Percentiles rank a stretch among this genome's conserved stretches.
Evolutionary conservation across 1,140 invertebrate species (phyloP).

Genomic region (Zaprionus taronus): DNA sequence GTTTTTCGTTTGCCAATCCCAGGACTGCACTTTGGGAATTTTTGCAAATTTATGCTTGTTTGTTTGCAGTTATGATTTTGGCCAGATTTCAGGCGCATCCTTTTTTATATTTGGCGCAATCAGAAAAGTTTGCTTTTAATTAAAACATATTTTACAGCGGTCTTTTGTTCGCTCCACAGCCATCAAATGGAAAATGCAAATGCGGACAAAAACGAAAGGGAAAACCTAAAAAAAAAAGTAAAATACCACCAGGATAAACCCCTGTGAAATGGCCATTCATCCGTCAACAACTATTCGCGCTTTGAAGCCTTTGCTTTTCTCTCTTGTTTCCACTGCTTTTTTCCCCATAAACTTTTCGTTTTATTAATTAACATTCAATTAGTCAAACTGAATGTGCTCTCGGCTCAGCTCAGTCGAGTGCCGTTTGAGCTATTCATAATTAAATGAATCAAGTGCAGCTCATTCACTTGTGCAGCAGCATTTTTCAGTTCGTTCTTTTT

Average conservation of each 20-base stretch:
- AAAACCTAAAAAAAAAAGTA: slow-evolving; percentile 10
- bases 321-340: slow-evolving; percentile 4
- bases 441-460: slow-evolving; percentile 36
- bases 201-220: neutral
- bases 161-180: slow-evolving; percentile 53
- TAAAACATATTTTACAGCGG: slow-evolving; percentile 73
- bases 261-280: slow-evolving; percentile 63
- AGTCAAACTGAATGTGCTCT: slow-evolving; percentile 50
- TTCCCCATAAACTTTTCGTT: slow-evolving; percentile 20
- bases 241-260: slow-evolving; percentile 29
- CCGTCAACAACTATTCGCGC: slow-evolving; percentile 50
- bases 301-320: slow-evolving; percentile 19
- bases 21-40: slow-evolving; percentile 50
- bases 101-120: slow-evolving; percentile 42
- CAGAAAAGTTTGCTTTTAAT: slow-evolving; percentile 74
- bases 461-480: slow-evolving; percentile 1
- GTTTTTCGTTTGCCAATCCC: slow-evolving; percentile 49
- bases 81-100: slow-evolving; percentile 42
- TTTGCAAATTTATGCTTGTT: slow-evolving; percentile 69
- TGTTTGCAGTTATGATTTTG: slow-evolving; percentile 66
- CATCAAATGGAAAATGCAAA: slow-evolving; percentile 65
- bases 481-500: neutral
- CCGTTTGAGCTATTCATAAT: slow-evolving; percentile 59
- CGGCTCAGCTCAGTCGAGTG: slow-evolving; percentile 35
- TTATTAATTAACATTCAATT: slow-evolving; percentile 79